These are phyloP conservation scores for Pyrocoelia pectoralis DNA, from an alignment of 2,888 invertebrate species.

Conservation along the genomic window DNA sequence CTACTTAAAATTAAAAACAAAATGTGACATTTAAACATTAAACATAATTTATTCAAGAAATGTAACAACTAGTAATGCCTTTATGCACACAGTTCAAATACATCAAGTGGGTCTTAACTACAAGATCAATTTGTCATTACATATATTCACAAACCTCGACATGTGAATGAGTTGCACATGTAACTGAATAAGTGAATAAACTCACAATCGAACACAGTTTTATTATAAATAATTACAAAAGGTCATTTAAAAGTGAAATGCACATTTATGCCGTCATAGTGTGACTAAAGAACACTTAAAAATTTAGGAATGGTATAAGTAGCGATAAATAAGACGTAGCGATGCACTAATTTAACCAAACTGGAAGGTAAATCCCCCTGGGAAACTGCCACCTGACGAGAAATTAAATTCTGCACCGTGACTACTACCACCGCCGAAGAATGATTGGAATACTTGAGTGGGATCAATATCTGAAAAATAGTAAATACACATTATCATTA, in stretches of 20 bases:
- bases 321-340: background rate
- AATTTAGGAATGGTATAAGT: conserved; percentile 4
- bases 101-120: background rate
- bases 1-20: no score
- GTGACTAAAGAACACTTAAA: conserved; percentile 6
- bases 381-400: conserved; percentile 62
- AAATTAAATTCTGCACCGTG: conserved; percentile 65
- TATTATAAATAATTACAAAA: conserved; percentile 10
- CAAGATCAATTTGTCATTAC: background rate
- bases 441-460: conserved; percentile 84
- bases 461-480: conserved; percentile 78
- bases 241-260: background rate
- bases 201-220: background rate
- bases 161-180: background rate
- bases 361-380: conserved; percentile 74
- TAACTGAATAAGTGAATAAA: background rate
- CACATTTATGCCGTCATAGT: background rate
- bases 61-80: background rate
- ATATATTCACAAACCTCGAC: background rate
- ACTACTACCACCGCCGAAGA: conserved; percentile 71
- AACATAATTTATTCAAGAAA: conserved; percentile 7
- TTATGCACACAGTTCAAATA: background rate
- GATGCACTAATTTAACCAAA: conserved; percentile 66
- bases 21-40: background rate
- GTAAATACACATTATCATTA: no score